Base-by-base conservation (phyloP, 2,888 invertebrate genomes). In the Limnephilus rhombicus region DNA sequence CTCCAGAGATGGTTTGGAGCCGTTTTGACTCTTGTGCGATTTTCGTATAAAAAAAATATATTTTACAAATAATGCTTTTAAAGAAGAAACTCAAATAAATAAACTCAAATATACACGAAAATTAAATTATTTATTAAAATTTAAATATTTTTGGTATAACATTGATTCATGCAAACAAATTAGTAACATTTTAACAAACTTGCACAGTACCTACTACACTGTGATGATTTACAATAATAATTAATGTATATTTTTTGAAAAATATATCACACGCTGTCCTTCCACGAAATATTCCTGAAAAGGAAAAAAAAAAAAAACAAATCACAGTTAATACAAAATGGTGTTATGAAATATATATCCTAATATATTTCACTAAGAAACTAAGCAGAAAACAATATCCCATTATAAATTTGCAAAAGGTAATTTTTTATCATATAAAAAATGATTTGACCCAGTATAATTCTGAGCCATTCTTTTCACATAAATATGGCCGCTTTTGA, bases 61-160 rank as follows among this genome's bases (percentile, higher is more conserved):
- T 41, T 41, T 41, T 41, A 41, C 11, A 11, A 1, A 11, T 41
- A 37, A 37, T 41, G 9, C 45, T 45, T 45, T 0, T 13, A 49
- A 68, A 68, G 68, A 68, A 68, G 24, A n/a, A 68, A 68, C 68
- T 68, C 9, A 24, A 68, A 68, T 24, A 68, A 68, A 1, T 24
- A 24, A 68, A 68, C 68, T 9, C 9, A 9, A 31, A 82, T 31
- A 18, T 34, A 82, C 18, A 3, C 34, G 45, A 49, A 29, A 86
- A 88, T 88, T 88, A 34, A 88, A 88, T 37, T 88, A 49, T 88
- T 88, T 88, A 88, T 88, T 88, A 34, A 68, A 88, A 80, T 34
- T 81, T 89, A 81, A 80, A 88, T 89, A 41, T 80, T 89, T 89
- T 89, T 89, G 89, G 89, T 89, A 89, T 89, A 89, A 89, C 89